Evolutionary conservation across 2,113 vertebrate genomes (phyloP).

Genomic region (Mobula hypostoma): DNA sequence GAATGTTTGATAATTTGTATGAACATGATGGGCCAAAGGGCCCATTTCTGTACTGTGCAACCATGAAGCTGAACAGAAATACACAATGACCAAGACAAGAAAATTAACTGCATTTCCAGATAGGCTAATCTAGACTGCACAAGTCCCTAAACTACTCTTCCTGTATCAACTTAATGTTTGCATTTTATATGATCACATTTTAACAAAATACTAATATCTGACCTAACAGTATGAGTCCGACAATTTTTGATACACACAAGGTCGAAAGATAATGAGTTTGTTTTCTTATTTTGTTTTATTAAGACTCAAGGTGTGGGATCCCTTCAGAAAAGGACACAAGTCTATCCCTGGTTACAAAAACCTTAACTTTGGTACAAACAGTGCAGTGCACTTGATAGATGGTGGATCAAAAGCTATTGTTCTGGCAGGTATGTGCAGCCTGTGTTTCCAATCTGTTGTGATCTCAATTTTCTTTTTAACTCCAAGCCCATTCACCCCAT

Average conservation of each 20-base stretch:
- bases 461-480: neutral
- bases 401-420: constrained; percentile 51
- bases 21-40: no score
- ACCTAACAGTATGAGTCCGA: no score
- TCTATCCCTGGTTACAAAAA: constrained; percentile 50
- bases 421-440: constrained; percentile 48
- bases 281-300: neutral
- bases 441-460: neutral
- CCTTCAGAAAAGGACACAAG: constrained; percentile 47
- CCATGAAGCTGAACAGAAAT: neutral
- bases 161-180: constrained; percentile 1
- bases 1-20: no score
- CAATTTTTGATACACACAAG: neutral
- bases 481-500: neutral
- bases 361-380: constrained; percentile 45
- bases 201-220: no score
- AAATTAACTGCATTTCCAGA: neutral
- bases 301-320: constrained; percentile 55
- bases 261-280: neutral
- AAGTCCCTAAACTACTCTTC: no score
- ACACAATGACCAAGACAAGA: neutral
- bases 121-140: neutral
- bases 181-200: neutral
- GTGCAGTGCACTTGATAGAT: constrained; percentile 49
- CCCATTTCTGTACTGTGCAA: no score